Evolutionary conservation across 2,113 vertebrate genomes (phyloP), one percentile per base, ranked within the genome.

Genomic region (Myiozetetes cayanensis): DNA sequence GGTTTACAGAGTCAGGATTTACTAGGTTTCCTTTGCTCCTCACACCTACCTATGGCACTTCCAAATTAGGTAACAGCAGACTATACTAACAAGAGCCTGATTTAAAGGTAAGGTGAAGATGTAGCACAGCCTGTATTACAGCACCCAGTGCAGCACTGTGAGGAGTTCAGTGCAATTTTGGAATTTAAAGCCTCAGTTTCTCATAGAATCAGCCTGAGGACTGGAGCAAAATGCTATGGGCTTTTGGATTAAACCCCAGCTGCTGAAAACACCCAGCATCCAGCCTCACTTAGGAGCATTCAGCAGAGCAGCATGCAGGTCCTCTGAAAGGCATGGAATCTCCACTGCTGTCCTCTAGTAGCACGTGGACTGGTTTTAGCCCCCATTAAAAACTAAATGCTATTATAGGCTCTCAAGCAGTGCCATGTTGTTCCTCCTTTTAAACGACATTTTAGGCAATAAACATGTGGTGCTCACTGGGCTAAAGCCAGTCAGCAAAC

Each of bases 131-230:
- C 46, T 13, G 23, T 31, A 11, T 50, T 70, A 30, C 30, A 74
- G 37, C 43, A 73, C 19, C 14, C 56, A 61, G 55, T 1, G 1
- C 39, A 59, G 77, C 63, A 59, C 1, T 1, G 25, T 2, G 4
- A 55, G 0, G 0, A 66, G 16, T 28, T 66, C 30, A 14, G n/a
- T 3, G 5, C 16, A 10, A 39, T 65, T 43, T 14, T 68, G 30
- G 35, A 71, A 52, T 59, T 63, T 65, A 75, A 81, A 87, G 47
- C 27, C 52, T 89, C 35, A 19, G 0, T 47, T 85, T 79, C 31
- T 65, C 25, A 10, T 12, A 27, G 59, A 59, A 83, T 67, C 3
- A 0, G 12, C 7, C 9, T 35, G 35, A 8, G 31, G 20, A 41
- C 5, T 37, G 21, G 23, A 66, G 25, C 8, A 80, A 84, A 89